phyloP scores from a whole-genome alignment of 2,797 vertebrate species.

The Taeniopygia guttata region DNA sequence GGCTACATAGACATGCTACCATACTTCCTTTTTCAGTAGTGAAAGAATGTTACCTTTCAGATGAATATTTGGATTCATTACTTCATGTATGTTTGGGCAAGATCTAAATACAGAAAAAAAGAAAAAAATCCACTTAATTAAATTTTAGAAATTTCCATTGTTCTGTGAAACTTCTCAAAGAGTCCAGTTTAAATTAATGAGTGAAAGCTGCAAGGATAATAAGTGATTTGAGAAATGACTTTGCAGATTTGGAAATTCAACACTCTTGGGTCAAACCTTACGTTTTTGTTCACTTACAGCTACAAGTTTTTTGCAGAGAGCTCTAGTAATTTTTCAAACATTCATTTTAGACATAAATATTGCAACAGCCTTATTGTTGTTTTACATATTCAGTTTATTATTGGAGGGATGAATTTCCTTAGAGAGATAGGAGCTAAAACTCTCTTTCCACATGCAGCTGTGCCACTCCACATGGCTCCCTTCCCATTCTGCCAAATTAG shows the following conservation, averaged over 20 bases:
- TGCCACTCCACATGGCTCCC: neutral
- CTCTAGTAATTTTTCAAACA: slow-evolving; percentile 17
- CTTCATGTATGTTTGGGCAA: neutral
- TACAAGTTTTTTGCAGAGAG: neutral
- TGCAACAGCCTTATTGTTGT: neutral
- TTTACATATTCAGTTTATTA: neutral
- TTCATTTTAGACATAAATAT: slow-evolving; percentile 27
- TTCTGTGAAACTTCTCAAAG: neutral
- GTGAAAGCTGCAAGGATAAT: neutral
- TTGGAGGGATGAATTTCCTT: neutral
- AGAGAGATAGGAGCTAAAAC: neutral
- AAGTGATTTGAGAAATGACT: neutral
- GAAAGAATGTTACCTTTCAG: slow-evolving; percentile 16
- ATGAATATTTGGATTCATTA: neutral
- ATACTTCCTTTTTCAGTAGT: neutral
- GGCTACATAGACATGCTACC: neutral
- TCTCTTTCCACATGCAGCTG: neutral
- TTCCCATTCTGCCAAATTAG: neutral
- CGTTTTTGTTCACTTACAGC: neutral
- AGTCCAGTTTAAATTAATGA: neutral
- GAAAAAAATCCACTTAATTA: neutral
- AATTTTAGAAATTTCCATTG: neutral
- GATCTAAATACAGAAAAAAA: slow-evolving; percentile 52
- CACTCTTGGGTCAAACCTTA: neutral
- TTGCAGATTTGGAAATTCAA: neutral